Base-by-base conservation (phyloP, 2,888 invertebrate genomes). In the Dorcus hopei region DNA sequence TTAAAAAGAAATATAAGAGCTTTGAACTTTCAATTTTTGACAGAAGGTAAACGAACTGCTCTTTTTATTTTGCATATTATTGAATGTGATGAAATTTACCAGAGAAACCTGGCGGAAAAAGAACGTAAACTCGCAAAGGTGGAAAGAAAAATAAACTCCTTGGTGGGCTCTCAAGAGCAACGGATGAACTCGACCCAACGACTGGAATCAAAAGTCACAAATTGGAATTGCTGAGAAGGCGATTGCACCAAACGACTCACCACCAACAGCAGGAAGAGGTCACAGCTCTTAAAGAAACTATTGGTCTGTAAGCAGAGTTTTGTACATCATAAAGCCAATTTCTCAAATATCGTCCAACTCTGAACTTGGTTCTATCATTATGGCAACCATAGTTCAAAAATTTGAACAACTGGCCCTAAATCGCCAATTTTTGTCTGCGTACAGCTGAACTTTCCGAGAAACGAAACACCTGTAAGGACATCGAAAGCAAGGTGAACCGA, bases 181-280 rank as follows among this genome's bases (percentile, higher is more conserved):
- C 85, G 58, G 70, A 74, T 39, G 72, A 72, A 53, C 70, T 74
- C 51, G 74, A 80, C 61, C 77, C 82, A 84, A 61, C 79, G 82
- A 66, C 78, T 82, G 38, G 92, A 93, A 72, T 91, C 66, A 84
- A 85, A 65, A 80, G 80, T 11, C 88, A 90, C 73, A 92, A 94
- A 77, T 75, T 91, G 54, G 81, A 83, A 58, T 81, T 89, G 66
- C 81, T 91, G 49, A 81, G 83, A 60, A 84, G 85, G 58, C 84
- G 89, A 50, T 77, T 94, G 54, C 87, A 91, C 57, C 88, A 88
- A 72, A 91, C 91, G 0, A 81, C 86, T 19, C 89, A 91, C 75
- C 90, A 92, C 75, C 89, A 90, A 72, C 83, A 89, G 64, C 85
- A 91, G 73, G 84, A 86, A 54, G 95, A 95, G 80, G 86, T 93